phyloP scores from a whole-genome alignment of 92 coral and sea anemone genomes.

The Umimayanthus kanabou region DNA sequence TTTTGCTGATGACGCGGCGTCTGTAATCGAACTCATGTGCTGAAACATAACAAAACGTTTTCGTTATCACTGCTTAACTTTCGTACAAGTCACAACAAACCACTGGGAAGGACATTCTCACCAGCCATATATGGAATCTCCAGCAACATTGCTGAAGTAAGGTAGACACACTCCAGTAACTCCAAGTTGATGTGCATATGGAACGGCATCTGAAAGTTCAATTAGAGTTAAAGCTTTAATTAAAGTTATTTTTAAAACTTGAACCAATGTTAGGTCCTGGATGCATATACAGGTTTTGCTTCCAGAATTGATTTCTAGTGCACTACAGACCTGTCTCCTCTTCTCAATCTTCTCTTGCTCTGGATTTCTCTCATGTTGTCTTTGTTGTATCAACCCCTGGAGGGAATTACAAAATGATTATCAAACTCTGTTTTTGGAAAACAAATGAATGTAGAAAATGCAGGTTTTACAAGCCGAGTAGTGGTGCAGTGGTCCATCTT shows the following conservation, averaged over 20 bases:
- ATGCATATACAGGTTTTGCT: too few species aligned
- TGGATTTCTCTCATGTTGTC: conserved; percentile 93
- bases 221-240: too few species aligned
- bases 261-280: too few species aligned
- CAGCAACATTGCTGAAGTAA: conserved; percentile 93
- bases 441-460: neutral
- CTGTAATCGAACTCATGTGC: conserved; percentile 96
- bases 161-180: conserved; percentile 88
- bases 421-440: neutral
- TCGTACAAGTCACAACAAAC: neutral
- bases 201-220: conserved; percentile 77
- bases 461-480: neutral
- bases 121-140: conserved; percentile 98
- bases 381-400: conserved; percentile 95
- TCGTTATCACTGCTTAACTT: neutral
- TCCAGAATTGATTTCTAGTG: neutral
- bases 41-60: conserved; percentile 38
- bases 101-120: conserved; percentile 32
- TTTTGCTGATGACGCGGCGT: conserved; percentile 93
- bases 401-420: neutral
- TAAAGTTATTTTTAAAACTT: too few species aligned
- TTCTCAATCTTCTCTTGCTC: conserved; percentile 97
- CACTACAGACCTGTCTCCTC: conserved; percentile 77
- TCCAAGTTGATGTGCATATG: conserved; percentile 99
- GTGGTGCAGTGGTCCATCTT: too few species aligned